phyloP scores from a whole-genome alignment of 2,113 vertebrate genomes.

The Ochotona curzoniae region DNA sequence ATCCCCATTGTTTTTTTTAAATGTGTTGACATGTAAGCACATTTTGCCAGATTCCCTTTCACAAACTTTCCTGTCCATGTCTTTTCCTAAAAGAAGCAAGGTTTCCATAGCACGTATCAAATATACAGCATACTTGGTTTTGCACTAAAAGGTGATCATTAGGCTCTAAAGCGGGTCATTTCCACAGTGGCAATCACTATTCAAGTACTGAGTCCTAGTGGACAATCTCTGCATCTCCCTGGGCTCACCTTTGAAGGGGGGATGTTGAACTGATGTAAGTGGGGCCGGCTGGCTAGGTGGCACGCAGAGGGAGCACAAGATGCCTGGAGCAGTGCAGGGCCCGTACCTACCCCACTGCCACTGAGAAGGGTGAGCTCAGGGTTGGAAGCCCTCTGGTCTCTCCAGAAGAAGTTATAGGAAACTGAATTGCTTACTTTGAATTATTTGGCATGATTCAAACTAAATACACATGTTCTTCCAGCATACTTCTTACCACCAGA shows the following conservation, averaged over 20 bases:
- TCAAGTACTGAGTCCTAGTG: background rate
- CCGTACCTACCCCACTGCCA: background rate
- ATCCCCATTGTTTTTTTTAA: background rate
- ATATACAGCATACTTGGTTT: too few relatives aligned
- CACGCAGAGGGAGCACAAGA: accelerated
- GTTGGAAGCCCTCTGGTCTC: background rate
- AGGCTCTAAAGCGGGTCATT: too few relatives aligned
- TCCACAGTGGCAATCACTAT: background rate
- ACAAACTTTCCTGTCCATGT: too few relatives aligned
- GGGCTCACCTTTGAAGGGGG: background rate
- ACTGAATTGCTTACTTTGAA: conserved; percentile 15
- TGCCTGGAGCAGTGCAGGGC: background rate
- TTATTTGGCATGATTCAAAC: conserved; percentile 2
- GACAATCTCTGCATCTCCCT: background rate
- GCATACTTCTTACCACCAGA: background rate
- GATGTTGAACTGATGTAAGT: accelerated
- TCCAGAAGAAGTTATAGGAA: background rate
- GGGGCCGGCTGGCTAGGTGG: background rate
- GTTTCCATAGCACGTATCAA: too few relatives aligned
- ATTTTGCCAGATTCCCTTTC: too few relatives aligned
- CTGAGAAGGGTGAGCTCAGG: background rate
- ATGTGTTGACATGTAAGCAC: too few relatives aligned
- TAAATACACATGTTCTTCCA: background rate
- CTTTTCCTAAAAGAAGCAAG: too few relatives aligned
- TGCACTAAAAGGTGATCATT: too few relatives aligned